Percentiles rank a stretch among this genome's conserved stretches.
phyloP scores from a whole-genome alignment of 2,797 vertebrate genomes.

The Aulostomus chinensis region DNA sequence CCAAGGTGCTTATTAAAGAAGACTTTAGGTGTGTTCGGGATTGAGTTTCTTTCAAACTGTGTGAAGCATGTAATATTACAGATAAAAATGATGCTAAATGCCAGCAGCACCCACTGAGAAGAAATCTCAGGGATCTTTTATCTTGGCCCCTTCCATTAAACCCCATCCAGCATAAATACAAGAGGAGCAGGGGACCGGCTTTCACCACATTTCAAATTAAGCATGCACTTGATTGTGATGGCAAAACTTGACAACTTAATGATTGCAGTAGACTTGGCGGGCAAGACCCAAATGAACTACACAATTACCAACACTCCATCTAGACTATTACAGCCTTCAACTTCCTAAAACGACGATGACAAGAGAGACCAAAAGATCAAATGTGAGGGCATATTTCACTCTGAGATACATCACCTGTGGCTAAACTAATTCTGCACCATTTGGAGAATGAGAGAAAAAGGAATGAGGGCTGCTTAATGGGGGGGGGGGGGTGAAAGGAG shows the following conservation, averaged over 20 bases:
- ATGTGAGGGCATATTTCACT: slow-evolving; percentile 9
- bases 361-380: background rate
- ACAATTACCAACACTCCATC: slow-evolving; percentile 15
- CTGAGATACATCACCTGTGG: slow-evolving; percentile 17
- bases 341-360: background rate
- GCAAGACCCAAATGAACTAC: slow-evolving; percentile 7
- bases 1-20: background rate
- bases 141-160: slow-evolving; percentile 4
- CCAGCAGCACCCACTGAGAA: background rate
- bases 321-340: slow-evolving; percentile 12
- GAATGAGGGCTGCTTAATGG: slow-evolving; percentile 44
- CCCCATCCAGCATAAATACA: background rate
- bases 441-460: slow-evolving; percentile 4
- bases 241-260: slow-evolving; percentile 34
- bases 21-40: no score
- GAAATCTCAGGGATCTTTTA: slow-evolving; percentile 7
- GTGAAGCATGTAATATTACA: background rate
- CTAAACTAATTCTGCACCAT: slow-evolving; percentile 15
- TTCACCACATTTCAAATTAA: slow-evolving; percentile 40
- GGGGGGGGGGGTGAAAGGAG: slow-evolving; percentile 29
- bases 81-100: slow-evolving; percentile 17
- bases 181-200: slow-evolving; percentile 7
- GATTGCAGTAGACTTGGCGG: slow-evolving; percentile 24
- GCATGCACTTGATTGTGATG: background rate
- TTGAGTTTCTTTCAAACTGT: no score